These are phyloP conservation scores for Orussus abietinus DNA, from an alignment of 1,140 invertebrate genomes.

Conservation along the genomic window DNA sequence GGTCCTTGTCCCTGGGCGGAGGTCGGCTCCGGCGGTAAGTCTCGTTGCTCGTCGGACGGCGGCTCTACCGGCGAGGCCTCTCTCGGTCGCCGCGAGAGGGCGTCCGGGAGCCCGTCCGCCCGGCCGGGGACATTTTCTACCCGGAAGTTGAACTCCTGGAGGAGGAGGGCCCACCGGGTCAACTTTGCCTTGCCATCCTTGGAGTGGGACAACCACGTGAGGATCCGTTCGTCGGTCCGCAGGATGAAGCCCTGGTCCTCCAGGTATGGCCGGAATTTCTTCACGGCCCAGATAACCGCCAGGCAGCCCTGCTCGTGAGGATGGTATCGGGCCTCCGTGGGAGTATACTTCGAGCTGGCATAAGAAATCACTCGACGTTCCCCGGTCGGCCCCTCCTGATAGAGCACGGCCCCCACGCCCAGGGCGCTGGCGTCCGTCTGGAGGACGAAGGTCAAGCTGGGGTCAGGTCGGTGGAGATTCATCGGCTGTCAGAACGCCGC, in stretches of 20 bases:
- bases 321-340: constrained; percentile 16
- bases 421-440: constrained; percentile 15
- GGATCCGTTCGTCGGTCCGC: constrained; percentile 23
- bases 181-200: constrained; percentile 28
- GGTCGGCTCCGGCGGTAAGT: not conserved
- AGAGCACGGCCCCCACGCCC: constrained; percentile 18
- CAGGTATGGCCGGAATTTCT: constrained; percentile 28
- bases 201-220: constrained; percentile 23
- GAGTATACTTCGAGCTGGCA: constrained; percentile 19
- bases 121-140: constrained; percentile 23
- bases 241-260: constrained; percentile 31
- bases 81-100: constrained; percentile 3
- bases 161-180: constrained; percentile 26
- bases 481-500: not conserved
- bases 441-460: constrained; percentile 1
- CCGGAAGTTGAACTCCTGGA: constrained; percentile 25
- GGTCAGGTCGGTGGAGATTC: constrained; percentile 11
- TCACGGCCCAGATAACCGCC: constrained; percentile 34
- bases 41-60: constrained; percentile 8
- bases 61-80: too few relatives aligned
- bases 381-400: too few relatives aligned
- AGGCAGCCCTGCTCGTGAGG: constrained; percentile 24
- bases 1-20: constrained; percentile 7
- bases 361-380: too few relatives aligned
- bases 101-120: constrained; percentile 28